Evolutionary conservation across 2,888 invertebrate species (phyloP).

Genomic region (Drosophila vallismaia): DNA sequence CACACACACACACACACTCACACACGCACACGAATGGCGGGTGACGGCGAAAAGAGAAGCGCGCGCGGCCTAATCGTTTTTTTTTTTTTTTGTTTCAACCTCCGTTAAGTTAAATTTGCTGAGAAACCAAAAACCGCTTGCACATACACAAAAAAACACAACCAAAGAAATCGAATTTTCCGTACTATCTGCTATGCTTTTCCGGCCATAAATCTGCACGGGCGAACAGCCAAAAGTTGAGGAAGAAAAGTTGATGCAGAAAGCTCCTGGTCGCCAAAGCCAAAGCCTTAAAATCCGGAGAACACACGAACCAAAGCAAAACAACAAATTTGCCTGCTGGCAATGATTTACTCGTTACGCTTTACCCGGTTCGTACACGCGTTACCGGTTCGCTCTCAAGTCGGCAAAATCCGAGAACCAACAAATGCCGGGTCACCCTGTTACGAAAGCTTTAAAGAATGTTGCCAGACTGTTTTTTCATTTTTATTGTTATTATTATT

Average conservation of each 20-base stretch:
- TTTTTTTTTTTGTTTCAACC: too few relatives aligned
- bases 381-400: too few relatives aligned
- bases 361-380: too few relatives aligned
- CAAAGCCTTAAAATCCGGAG: constrained; percentile 27
- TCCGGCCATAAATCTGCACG: constrained; percentile 50
- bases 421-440: not conserved
- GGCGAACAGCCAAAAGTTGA: constrained; percentile 43
- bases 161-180: constrained; percentile 62
- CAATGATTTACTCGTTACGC: too few relatives aligned
- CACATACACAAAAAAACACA: constrained; percentile 27
- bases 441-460: too few relatives aligned
- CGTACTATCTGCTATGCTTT: constrained; percentile 45
- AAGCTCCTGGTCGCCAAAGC: constrained; percentile 58
- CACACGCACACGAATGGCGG: constrained; percentile 20
- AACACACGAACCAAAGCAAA: constrained; percentile 6
- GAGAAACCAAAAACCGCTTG: constrained; percentile 34
- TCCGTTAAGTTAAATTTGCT: constrained; percentile 30
- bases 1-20: constrained; percentile 17
- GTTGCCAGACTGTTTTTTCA: too few relatives aligned
- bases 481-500: too few relatives aligned
- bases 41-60: constrained; percentile 25
- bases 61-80: constrained; percentile 42
- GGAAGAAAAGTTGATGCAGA: constrained; percentile 61
- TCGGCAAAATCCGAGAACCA: too few relatives aligned
- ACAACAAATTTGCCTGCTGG: too few relatives aligned